Percentiles rank a stretch among this genome's conserved stretches.
These are phyloP conservation scores for Deilephila elpenor DNA, from an alignment of 2,888 invertebrate species.

Conservation along the genomic window DNA sequence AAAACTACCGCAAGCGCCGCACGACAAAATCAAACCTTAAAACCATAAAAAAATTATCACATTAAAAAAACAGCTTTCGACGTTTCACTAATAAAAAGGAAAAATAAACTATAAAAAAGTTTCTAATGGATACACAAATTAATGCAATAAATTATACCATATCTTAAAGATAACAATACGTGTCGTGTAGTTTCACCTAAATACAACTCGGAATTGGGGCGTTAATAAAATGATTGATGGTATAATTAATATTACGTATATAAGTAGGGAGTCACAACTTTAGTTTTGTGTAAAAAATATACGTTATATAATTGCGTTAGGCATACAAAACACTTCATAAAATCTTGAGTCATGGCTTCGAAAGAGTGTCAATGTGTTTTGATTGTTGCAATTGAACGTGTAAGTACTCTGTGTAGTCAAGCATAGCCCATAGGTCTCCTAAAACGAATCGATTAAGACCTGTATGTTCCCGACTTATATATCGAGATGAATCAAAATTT, in stretches of 20 bases:
- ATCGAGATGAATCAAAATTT: too few species aligned
- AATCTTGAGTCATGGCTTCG: too few species aligned
- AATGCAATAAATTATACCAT: conserved; percentile 27
- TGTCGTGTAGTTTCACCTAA: conserved; percentile 23
- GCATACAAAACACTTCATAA: not conserved
- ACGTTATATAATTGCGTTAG: not conserved
- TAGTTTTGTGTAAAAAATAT: not conserved
- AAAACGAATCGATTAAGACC: too few species aligned
- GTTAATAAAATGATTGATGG: conserved; percentile 22
- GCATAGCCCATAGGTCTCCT: too few species aligned
- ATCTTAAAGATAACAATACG: conserved; percentile 13
- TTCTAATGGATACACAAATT: conserved; percentile 26
- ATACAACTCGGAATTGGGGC: conserved; percentile 10
- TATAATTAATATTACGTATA: not conserved
- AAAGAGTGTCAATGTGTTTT: too few species aligned
- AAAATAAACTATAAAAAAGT: conserved; percentile 20
- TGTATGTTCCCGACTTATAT: too few species aligned
- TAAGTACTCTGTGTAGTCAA: too few species aligned
- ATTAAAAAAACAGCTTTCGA: conserved; percentile 7
- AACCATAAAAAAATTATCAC: not conserved
- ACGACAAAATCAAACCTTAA: not conserved
- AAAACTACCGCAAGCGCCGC: conserved; percentile 1
- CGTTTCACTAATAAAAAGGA: conserved; percentile 18
- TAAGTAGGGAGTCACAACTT: not conserved
- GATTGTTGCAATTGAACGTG: too few species aligned